These are phyloP conservation scores for Ferdinandea cuprea DNA, from an alignment of 2,888 invertebrate genomes.

Conservation along the genomic window DNA sequence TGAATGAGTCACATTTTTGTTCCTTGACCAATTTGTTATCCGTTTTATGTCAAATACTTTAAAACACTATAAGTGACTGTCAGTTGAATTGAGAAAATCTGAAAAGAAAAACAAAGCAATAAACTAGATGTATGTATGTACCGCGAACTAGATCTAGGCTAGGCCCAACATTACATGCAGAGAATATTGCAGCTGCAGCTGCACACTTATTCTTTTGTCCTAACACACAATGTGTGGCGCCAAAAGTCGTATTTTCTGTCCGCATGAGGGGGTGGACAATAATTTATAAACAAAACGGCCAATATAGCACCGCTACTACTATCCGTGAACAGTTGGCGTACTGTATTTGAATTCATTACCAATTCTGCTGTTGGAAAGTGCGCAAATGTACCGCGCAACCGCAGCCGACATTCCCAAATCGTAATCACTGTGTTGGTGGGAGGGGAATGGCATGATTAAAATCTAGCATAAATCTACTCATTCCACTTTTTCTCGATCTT, in stretches of 20 bases:
- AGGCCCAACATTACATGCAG: slow-evolving; percentile 33
- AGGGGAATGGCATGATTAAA: slow-evolving; percentile 49
- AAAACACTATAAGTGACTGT: slow-evolving; percentile 47
- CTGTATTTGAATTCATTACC: slow-evolving; percentile 61
- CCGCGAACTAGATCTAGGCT: slow-evolving; percentile 53
- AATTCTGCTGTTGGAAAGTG: slow-evolving; percentile 38
- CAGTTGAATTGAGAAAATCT: slow-evolving; percentile 11
- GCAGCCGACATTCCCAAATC: slow-evolving; percentile 51
- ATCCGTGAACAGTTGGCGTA: neutral
- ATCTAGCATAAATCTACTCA: slow-evolving; percentile 46
- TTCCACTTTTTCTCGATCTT: slow-evolving; percentile 5
- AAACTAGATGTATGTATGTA: slow-evolving; percentile 26
- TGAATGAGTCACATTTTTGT: slow-evolving; percentile 47
- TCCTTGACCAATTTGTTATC: slow-evolving; percentile 55
- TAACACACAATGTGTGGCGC: slow-evolving; percentile 61
- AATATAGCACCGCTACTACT: neutral
- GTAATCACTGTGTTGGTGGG: slow-evolving; percentile 41
- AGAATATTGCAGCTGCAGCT: slow-evolving; percentile 62
- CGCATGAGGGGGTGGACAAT: slow-evolving; percentile 55
- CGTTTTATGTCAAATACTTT: slow-evolving; percentile 56
- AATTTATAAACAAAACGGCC: slow-evolving; percentile 32
- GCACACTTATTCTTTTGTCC: slow-evolving; percentile 65
- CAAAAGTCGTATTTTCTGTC: slow-evolving; percentile 49
- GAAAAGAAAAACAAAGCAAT: slow-evolving; percentile 19
- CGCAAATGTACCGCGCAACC: slow-evolving; percentile 35